Base-by-base conservation (phyloP, 1,140 invertebrate species). In the Homarus americanus region DNA sequence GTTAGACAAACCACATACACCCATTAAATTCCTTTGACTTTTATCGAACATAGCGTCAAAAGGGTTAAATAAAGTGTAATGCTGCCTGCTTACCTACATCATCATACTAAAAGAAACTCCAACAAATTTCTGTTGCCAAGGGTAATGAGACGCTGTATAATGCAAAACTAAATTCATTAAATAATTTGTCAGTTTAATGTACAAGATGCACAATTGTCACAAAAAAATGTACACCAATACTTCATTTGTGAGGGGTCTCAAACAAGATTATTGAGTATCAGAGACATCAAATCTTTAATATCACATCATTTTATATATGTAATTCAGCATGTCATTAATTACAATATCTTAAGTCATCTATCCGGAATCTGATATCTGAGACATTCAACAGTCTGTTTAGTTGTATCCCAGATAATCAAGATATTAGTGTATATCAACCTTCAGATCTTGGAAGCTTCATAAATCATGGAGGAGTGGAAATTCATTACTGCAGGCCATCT, bases 161-260 rank as follows among this genome's bases (percentile, higher is more conserved):
- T 82, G 79, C 79, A 82, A 82, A 82, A 82, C 79, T 82, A 82
- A 82, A 82, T 82, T 82, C 79, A 82, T 82, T 82, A 82, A 82
- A 82, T 82, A 82, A 63, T 82, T 53, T 82, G 53, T 58, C 53
- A 63, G 44, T 63, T 82, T 82, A 82, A 63, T 63, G 38, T 82
- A 82, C 79, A 82, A 63, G 49, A 82, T 82, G 49, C 79, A 82
- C 79, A 82, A 58, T 38, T 66, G 49, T 82, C 34, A 79, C n/a
- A 41, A 82, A 53, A 53, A 82, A 63, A 63, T 38, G 79, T 82
- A 82, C 49, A 82, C 53, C 79, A 76, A 76, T 34, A 63, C 79
- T 36, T 82, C 32, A 82, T 80, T 82, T 82, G 79, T 82, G 79
- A 49, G 36, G 32, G n/a, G 63, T 32, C 63, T 69, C n/a, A 69